Evolutionary conservation across 2,888 invertebrate species (phyloP).

Genomic region (Leucania comma): DNA sequence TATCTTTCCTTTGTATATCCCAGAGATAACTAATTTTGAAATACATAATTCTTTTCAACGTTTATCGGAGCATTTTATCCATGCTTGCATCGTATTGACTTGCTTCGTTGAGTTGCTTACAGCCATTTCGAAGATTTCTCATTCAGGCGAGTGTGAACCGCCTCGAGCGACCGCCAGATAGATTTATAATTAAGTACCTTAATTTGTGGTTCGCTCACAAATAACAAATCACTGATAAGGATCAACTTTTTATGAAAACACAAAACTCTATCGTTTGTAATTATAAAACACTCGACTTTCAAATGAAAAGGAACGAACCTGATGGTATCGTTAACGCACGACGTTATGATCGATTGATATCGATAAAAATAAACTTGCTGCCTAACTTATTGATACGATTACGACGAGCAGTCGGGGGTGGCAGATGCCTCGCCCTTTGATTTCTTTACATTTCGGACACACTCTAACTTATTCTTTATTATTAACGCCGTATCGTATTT

Average conservation of each 20-base stretch:
- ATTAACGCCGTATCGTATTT: constrained; percentile 67
- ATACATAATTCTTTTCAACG: constrained; percentile 44
- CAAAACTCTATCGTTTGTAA: constrained; percentile 60
- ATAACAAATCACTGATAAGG: constrained; percentile 67
- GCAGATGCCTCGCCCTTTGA: constrained; percentile 77
- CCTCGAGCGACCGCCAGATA: constrained; percentile 55
- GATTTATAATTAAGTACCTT: constrained; percentile 64
- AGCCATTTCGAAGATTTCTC: constrained; percentile 49
- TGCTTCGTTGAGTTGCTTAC: constrained; percentile 12
- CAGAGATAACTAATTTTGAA: constrained; percentile 59
- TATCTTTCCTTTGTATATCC: constrained; percentile 45
- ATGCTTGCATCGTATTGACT: constrained; percentile 47
- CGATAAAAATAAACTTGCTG: constrained; percentile 70
- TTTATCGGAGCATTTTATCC: constrained; percentile 55
- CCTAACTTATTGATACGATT: constrained; percentile 77
- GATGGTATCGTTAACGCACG: constrained; percentile 62
- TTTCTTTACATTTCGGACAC: constrained; percentile 69
- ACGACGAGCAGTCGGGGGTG: constrained; percentile 79
- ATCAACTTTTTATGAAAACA: constrained; percentile 55
- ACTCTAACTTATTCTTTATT: constrained; percentile 71
- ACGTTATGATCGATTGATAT: constrained; percentile 77
- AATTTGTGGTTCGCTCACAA: constrained; percentile 66
- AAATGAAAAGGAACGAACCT: constrained; percentile 58
- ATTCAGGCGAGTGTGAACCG: constrained; percentile 58
- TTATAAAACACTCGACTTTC: constrained; percentile 62